A percentile compares a stretch with the other conserved stretches of the same genome.
These are phyloP conservation scores for Drosophila algonquin DNA, from an alignment of 2,888 invertebrate genomes.

Conservation along the genomic window DNA sequence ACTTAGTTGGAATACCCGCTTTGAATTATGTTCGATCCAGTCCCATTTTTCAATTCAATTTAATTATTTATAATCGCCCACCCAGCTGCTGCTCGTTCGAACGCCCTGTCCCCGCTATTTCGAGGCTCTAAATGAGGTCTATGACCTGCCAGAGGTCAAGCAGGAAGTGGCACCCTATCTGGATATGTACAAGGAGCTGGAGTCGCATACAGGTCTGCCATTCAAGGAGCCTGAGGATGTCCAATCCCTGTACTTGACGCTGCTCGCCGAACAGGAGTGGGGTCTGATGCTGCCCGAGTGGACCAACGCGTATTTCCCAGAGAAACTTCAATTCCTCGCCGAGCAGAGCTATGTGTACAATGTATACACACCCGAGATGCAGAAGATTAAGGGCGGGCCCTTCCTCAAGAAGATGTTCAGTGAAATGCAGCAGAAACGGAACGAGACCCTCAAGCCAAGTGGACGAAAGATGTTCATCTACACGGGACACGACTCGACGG, in stretches of 20 bases:
- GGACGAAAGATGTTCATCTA: conserved; percentile 87
- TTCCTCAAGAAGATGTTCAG: conserved; percentile 86
- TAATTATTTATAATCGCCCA: background rate
- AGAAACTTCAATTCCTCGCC: conserved; percentile 85
- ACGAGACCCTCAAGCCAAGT: conserved; percentile 83
- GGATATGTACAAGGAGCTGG: conserved; percentile 85
- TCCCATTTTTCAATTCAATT: background rate
- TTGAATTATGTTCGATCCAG: background rate
- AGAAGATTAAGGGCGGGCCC: conserved; percentile 87
- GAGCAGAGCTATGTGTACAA: conserved; percentile 86
- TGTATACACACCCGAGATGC: conserved; percentile 86
- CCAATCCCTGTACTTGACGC: conserved; percentile 87
- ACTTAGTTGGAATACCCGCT: background rate
- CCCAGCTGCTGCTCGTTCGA: conserved; percentile 87
- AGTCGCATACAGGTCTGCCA: conserved; percentile 85
- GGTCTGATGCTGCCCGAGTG: conserved; percentile 87
- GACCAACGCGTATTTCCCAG: conserved; percentile 86
- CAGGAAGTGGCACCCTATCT: conserved; percentile 84
- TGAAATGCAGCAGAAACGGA: conserved; percentile 86
- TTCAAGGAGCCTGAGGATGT: conserved; percentile 87
- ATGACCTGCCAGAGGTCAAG: conserved; percentile 84
- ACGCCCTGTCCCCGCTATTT: conserved; percentile 87
- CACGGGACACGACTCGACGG: conserved; percentile 90
- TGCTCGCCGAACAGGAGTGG: conserved; percentile 87
- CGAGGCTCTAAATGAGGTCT: conserved; percentile 85